These are phyloP conservation scores for Remorina albescens DNA, from an alignment of 2,797 vertebrate genomes.

Conservation along the genomic window DNA sequence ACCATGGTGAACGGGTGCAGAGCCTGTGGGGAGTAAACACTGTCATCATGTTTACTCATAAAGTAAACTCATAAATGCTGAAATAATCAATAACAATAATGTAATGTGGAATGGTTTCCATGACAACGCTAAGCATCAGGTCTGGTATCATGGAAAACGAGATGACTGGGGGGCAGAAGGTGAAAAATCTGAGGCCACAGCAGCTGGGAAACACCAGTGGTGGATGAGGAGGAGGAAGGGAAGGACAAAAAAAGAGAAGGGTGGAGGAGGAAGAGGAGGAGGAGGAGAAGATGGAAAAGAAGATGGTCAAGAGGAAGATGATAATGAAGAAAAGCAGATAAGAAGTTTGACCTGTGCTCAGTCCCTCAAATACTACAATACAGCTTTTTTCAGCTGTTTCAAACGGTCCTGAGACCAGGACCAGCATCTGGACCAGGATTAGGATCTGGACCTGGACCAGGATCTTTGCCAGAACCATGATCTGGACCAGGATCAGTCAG, in stretches of 20 bases:
- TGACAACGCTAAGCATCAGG: slow-evolving; percentile 23
- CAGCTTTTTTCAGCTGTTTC: too few relatives aligned
- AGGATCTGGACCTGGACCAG: too few relatives aligned
- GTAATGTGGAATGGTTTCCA: slow-evolving; percentile 19
- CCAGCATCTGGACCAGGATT: too few relatives aligned
- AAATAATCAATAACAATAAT: background rate
- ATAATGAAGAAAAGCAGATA: background rate
- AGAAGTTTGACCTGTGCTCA: too few relatives aligned
- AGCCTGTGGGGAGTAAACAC: too few relatives aligned
- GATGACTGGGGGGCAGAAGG: background rate
- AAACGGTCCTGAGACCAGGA: too few relatives aligned
- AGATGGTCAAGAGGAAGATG: background rate
- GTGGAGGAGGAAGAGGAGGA: background rate
- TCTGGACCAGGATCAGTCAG: too few relatives aligned
- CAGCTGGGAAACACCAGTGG: background rate
- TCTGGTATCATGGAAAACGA: background rate
- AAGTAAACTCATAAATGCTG: background rate
- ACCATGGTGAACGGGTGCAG: too few relatives aligned
- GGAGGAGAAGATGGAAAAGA: background rate
- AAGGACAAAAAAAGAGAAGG: background rate
- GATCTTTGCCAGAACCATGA: too few relatives aligned
- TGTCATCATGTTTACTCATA: too few relatives aligned
- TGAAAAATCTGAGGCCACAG: slow-evolving; percentile 27
- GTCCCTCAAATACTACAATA: too few relatives aligned
- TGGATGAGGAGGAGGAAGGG: background rate